Base-by-base conservation (phyloP, 2,797 vertebrate genomes). In the Oreonectes daqikongensis region DNA sequence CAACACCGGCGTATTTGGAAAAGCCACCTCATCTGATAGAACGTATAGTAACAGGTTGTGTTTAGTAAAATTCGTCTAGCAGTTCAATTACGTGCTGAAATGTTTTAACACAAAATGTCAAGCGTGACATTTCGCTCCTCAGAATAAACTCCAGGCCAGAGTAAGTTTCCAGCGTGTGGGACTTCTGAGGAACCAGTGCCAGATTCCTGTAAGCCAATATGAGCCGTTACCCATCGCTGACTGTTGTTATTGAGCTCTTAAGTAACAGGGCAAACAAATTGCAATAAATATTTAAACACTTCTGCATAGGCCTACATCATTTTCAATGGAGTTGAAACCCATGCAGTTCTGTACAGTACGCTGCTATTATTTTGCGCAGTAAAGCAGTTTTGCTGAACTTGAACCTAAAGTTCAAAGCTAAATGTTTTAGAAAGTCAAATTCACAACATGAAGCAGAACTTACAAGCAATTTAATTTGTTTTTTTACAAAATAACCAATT, bases 181-280 rank as follows among this genome's bases (percentile, higher is more conserved):
- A 53, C 63, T 79, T 48, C 71, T 67, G 53, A 22, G 63, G 55
- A 79, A 57, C 70, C 61, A 28, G 70, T 52, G 77, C 70, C 77
- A 73, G 53, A 73, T 79, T 79, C 70, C 63, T 67, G 77, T 79
- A 79, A 79, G 59, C 70, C 44, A 73, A 73, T 73, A 72, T 15
- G 46, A 77, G 61, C 57, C 59, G 57, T 76, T 69, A 69, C 65
- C 66, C 57, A 63, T 59, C 67, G 18, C 75, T 69, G 75, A 77
- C 75, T 77, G 75, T 77, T 77, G 75, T 77, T 77, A 77, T 77
- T 63, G 75, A 77, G 75, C 75, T 69, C 75, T 77, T 77, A 77
- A 77, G 75, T 77, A 77, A 70, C 75, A 70, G 44, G 57, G 9
- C 30, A 77, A 77, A 77, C 59, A 69, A 77, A 77, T 77, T 63